Base-by-base conservation (phyloP, 1,140 invertebrate species). In the Lordiphosa collinella region DNA sequence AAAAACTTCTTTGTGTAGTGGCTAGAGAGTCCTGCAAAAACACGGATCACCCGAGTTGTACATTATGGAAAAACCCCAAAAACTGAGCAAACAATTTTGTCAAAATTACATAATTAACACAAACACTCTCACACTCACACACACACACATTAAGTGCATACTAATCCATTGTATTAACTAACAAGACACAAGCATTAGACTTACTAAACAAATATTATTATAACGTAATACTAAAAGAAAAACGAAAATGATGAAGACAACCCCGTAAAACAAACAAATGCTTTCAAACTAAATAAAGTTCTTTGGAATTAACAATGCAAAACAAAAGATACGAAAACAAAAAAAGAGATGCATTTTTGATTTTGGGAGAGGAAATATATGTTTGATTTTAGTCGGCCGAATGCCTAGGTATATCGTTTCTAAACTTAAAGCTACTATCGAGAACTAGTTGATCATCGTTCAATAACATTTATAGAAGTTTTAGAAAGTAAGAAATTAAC, bases 251-350 rank as follows among this genome's bases (percentile, higher is more conserved):
- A 56, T 22, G 43, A 52, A 25, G 6, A 38, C 47, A 66, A 29
- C 25, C 25, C 54, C 59, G 69, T 70, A 73, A 84, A 36, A 29
- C 25, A 29, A 29, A 29, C 25, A 85, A 86, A 74, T 78, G 82
- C 82, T 86, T 86, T 86, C 82, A 87, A 82, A 70, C 63, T 86
- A 82, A 86, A 86, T 86, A 86, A 86, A 86, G 82, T 82, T 86
- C 71, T 82, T 86, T 82, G 78, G 78, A 82, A 82, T 72, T 82
- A 76, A 44, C 62, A 70, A 70, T 66, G 66, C 76, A 82, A 76
- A 59, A 61, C 54, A 59, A 69, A 64, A 56, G 36, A 54, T 68
- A 53, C 64, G 43, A 57, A 59, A 74, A 68, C 35, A 64, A 68
- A 61, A 50, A 4, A 32, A 14, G 1, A 29, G 1, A 29, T 8